These are phyloP conservation scores for Mesorhabditis spiculigera DNA, from an alignment of 2,888 invertebrate genomes.

Conservation along the genomic window DNA sequence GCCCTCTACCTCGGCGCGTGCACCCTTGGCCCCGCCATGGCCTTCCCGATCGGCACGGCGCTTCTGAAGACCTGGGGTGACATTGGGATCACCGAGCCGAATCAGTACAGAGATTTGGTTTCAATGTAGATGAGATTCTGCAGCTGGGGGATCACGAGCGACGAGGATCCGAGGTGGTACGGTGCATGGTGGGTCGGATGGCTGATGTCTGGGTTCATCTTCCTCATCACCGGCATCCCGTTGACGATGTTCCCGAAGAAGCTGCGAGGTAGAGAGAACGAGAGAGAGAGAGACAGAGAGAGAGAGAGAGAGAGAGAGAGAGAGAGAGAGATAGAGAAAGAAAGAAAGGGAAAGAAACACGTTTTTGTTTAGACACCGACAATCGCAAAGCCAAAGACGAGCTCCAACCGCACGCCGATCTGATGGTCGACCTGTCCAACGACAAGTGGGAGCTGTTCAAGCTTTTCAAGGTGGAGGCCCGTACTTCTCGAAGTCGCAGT, in stretches of 20 bases:
- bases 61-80: constrained; percentile 71
- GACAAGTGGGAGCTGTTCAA: constrained; percentile 35
- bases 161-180: constrained; percentile 57
- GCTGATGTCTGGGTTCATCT: constrained; percentile 57
- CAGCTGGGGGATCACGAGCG: constrained; percentile 31
- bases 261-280: constrained; percentile 41
- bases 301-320: not conserved
- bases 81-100: constrained; percentile 25
- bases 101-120: not conserved
- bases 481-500: not conserved
- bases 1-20: constrained; percentile 78
- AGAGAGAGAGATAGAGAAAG: too few species aligned
- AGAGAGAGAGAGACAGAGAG: too few species aligned
- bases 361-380: constrained; percentile 25
- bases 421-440: constrained; percentile 35
- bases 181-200: constrained; percentile 64
- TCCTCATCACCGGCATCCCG: constrained; percentile 58
- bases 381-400: constrained; percentile 34
- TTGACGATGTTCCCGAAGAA: constrained; percentile 57
- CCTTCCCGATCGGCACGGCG: constrained; percentile 78
- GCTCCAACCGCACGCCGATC: constrained; percentile 26
- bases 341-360: too few species aligned
- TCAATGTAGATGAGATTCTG: constrained; percentile 8
- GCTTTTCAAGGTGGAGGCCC: constrained; percentile 23
- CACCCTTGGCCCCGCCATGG: constrained; percentile 76